These are phyloP conservation scores for Holothuria glaberrima DNA, from an alignment of 35 echinoderm and acorn worm species.

Conservation along the genomic window DNA sequence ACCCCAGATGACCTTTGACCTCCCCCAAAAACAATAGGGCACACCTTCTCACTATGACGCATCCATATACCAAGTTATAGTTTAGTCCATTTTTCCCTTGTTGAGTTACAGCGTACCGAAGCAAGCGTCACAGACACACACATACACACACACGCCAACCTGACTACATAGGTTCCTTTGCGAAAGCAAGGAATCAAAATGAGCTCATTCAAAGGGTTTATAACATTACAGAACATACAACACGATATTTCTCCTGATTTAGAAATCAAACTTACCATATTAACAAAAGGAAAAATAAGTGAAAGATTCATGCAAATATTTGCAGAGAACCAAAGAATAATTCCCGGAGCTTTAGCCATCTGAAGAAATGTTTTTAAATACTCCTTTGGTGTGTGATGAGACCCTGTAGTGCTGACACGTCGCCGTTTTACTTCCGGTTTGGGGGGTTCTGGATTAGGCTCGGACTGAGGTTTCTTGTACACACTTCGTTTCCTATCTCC, in stretches of 20 bases:
- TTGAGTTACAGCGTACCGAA: no score
- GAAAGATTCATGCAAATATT: slow-evolving; percentile 95
- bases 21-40: no score
- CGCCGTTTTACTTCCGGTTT: slow-evolving; percentile 36
- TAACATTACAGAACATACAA: not conserved
- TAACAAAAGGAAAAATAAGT: slow-evolving; percentile 97
- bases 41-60: no score
- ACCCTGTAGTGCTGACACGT: slow-evolving; percentile 53
- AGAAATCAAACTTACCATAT: slow-evolving; percentile 81
- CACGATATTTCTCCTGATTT: no score
- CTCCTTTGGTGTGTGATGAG: slow-evolving; percentile 82
- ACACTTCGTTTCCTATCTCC: slow-evolving; percentile 43
- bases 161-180: no score
- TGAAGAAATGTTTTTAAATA: slow-evolving; percentile 81
- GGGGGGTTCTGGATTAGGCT: not conserved
- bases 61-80: no score
- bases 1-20: no score
- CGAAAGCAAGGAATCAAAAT: no score
- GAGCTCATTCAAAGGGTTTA: no score
- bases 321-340: slow-evolving; percentile 78
- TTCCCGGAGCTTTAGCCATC: slow-evolving; percentile 80
- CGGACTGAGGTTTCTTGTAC: slow-evolving; percentile 15
- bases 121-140: no score
- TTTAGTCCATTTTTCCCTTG: no score
- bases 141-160: no score